Conservation (phyloP, 2,797 vertebrate genomes). For the Microchirus variegatus region DNA sequence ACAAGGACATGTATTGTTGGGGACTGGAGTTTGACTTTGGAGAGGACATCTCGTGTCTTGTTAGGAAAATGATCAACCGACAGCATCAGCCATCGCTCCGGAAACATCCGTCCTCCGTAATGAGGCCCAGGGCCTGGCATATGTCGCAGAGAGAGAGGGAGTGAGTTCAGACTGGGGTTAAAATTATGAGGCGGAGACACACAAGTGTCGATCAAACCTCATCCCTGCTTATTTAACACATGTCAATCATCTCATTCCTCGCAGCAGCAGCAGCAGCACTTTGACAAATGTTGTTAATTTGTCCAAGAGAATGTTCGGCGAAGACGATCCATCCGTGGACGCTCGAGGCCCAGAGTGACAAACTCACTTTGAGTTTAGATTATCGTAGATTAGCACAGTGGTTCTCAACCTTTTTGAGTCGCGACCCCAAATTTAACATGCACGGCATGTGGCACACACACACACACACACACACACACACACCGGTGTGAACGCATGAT, state of each 20-base stretch:
- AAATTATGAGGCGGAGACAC: too few relatives aligned
- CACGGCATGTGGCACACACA: too few relatives aligned
- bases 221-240: background rate
- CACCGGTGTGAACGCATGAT: too few relatives aligned
- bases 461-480: too few relatives aligned
- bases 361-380: too few relatives aligned
- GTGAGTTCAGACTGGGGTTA: background rate
- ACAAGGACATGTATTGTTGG: constrained; percentile 41
- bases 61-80: constrained; percentile 34
- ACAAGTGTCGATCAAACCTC: background rate
- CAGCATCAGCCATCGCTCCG: constrained; percentile 32
- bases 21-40: constrained; percentile 56
- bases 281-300: background rate
- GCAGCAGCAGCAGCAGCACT: too few relatives aligned
- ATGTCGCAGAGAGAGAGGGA: constrained; percentile 41
- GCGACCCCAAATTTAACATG: too few relatives aligned
- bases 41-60: constrained; percentile 50
- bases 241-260: background rate
- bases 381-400: too few relatives aligned
- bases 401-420: too few relatives aligned
- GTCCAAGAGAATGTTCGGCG: too few relatives aligned
- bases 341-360: too few relatives aligned
- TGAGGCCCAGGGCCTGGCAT: constrained; percentile 38
- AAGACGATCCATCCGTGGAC: too few relatives aligned
- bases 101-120: background rate